phyloP scores from a whole-genome alignment of 2,113 vertebrate species.

The Phoenicopterus ruber region DNA sequence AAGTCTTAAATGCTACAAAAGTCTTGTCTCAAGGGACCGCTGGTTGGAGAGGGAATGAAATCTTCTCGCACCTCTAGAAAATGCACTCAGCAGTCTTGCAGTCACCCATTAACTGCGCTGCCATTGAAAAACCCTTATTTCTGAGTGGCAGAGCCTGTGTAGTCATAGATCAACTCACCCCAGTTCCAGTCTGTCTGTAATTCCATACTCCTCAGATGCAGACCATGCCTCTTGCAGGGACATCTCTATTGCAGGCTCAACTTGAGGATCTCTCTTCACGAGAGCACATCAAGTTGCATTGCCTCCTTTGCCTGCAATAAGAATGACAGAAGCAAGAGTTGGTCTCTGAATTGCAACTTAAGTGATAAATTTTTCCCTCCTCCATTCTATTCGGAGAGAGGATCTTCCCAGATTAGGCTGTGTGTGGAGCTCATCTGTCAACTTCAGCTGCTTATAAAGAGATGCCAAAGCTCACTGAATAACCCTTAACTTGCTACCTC shows the following conservation, averaged over 20 bases:
- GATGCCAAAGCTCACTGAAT: background rate
- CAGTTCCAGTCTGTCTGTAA: background rate
- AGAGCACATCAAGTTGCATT: background rate
- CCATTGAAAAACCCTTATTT: rapidly evolving
- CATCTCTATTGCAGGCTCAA: background rate
- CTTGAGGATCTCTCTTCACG: background rate
- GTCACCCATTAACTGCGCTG: background rate
- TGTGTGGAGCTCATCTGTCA: background rate
- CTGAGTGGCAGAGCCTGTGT: background rate
- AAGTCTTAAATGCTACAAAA: background rate
- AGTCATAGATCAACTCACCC: background rate
- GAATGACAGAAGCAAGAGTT: background rate
- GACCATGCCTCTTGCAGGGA: background rate
- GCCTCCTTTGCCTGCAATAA: background rate
- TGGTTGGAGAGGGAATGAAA: background rate
- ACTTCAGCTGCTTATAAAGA: background rate
- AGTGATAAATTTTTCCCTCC: background rate
- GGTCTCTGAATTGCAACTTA: background rate
- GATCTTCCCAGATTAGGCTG: background rate
- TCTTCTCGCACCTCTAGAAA: background rate
- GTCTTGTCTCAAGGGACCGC: background rate
- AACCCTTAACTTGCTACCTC: background rate
- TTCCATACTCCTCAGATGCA: background rate
- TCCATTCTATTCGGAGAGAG: background rate
- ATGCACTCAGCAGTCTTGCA: background rate